Percentiles rank a stretch among this genome's conserved stretches.
Conservation (phyloP, 2,797 vertebrate genomes). For the Notoglanidium macrostoma region DNA sequence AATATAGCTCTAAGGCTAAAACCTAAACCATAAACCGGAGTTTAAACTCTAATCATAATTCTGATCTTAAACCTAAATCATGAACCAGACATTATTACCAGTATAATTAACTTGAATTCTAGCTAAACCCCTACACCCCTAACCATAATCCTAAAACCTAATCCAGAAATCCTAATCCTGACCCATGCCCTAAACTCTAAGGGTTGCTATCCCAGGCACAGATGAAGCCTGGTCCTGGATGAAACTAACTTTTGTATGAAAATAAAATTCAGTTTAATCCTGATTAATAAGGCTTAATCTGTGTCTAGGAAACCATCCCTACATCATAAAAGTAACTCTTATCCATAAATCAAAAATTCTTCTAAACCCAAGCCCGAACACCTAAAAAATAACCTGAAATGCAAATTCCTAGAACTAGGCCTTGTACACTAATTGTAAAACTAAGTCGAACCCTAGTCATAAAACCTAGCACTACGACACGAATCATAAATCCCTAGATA, state of each 20-base stretch:
- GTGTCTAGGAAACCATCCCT: no score
- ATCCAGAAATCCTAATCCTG: neutral
- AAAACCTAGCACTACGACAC: neutral
- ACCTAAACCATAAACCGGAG: neutral
- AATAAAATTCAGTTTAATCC: no score
- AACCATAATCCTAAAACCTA: neutral
- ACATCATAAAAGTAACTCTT: neutral
- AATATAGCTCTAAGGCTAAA: neutral
- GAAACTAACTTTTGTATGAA: no score
- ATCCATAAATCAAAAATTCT: neutral
- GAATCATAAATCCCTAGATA: neutral
- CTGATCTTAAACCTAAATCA: neutral
- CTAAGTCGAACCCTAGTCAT: neutral
- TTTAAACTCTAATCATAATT: neutral
- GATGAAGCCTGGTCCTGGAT: no score
- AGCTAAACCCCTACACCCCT: neutral
- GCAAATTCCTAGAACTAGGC: neutral
- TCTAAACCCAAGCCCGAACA: neutral
- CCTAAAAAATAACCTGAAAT: neutral
- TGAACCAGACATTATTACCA: neutral
- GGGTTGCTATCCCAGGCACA: no score
- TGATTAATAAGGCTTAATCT: no score
- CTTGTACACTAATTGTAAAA: neutral
- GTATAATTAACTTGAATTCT: neutral
- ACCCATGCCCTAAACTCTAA: neutral